Conservation (phyloP, 1,140 invertebrate species). For the Apis mellifera region DNA sequence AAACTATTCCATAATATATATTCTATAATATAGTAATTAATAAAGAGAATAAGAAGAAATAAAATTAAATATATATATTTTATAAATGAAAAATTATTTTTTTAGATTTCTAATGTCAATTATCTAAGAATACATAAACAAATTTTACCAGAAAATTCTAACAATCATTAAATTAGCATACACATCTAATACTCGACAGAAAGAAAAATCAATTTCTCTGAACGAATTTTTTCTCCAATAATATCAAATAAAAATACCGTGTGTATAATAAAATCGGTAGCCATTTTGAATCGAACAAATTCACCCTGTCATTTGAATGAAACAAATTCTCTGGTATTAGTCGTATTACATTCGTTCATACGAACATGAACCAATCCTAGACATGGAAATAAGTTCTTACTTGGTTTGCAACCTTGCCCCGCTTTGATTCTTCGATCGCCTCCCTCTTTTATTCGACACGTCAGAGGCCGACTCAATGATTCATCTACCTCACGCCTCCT, state of each 20-base stretch:
- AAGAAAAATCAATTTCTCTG: background rate
- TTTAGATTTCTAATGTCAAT: too few species aligned
- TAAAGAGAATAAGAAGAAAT: too few species aligned
- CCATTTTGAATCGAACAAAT: slow-evolving; percentile 46
- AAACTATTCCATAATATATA: too few species aligned
- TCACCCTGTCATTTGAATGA: background rate
- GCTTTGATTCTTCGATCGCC: slow-evolving; percentile 10
- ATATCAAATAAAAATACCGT: background rate
- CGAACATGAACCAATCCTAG: background rate
- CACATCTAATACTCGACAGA: background rate
- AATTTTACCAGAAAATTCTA: background rate
- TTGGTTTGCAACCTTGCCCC: slow-evolving; percentile 1
- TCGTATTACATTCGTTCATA: background rate
- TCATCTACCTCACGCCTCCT: slow-evolving; percentile 15
- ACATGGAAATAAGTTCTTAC: background rate
- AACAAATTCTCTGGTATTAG: background rate
- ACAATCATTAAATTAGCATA: background rate
- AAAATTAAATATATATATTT: too few species aligned
- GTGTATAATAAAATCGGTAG: slow-evolving; percentile 15
- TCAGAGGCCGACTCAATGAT: slow-evolving; percentile 17
- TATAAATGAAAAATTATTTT: too few species aligned
- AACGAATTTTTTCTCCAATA: background rate
- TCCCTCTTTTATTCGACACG: slow-evolving; percentile 10
- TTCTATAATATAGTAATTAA: too few species aligned
- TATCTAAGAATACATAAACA: too few species aligned